Percentiles rank a stretch among this genome's conserved stretches.
Conservation (phyloP, 2,888 invertebrate species). For the Drosophila picticornis region DNA sequence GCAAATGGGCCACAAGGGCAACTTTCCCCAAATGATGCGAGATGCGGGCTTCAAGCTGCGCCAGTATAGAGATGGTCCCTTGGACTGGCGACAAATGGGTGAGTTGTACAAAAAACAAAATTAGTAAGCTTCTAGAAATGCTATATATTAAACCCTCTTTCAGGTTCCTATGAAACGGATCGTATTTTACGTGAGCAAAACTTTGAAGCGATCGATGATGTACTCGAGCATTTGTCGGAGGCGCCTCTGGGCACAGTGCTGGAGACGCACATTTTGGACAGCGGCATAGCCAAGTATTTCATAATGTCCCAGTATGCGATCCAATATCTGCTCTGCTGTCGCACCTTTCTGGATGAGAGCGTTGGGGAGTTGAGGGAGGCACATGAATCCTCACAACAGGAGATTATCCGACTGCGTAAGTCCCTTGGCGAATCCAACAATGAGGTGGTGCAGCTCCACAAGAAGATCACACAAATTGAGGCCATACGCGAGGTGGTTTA, state of each 20-base stretch:
- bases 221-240: slow-evolving; percentile 82
- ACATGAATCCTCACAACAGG: slow-evolving; percentile 71
- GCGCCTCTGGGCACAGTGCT: slow-evolving; percentile 82
- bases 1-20: slow-evolving; percentile 70
- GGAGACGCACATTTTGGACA: slow-evolving; percentile 83
- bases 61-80: slow-evolving; percentile 79
- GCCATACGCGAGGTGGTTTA: slow-evolving; percentile 83
- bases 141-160: accelerated
- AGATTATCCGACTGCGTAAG: slow-evolving; percentile 75
- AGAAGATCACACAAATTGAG: slow-evolving; percentile 83
- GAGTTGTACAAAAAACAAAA: slow-evolving; percentile 17
- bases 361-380: slow-evolving; percentile 77
- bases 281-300: slow-evolving; percentile 85
- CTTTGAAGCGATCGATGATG: slow-evolving; percentile 82
- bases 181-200: slow-evolving; percentile 82
- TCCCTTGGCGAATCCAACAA: slow-evolving; percentile 76
- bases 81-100: slow-evolving; percentile 85
- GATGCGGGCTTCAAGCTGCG: slow-evolving; percentile 83
- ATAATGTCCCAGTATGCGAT: slow-evolving; percentile 83
- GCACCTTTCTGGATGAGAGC: slow-evolving; percentile 83
- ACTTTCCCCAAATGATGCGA: slow-evolving; percentile 83
- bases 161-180: slow-evolving; percentile 83
- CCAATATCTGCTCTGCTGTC: slow-evolving; percentile 84
- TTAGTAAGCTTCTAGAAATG: background rate
- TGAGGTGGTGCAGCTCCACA: slow-evolving; percentile 82